Evolutionary conservation across 64 coral and sea anemone genomes (phyloP).

Genomic region (Actinia equina): DNA sequence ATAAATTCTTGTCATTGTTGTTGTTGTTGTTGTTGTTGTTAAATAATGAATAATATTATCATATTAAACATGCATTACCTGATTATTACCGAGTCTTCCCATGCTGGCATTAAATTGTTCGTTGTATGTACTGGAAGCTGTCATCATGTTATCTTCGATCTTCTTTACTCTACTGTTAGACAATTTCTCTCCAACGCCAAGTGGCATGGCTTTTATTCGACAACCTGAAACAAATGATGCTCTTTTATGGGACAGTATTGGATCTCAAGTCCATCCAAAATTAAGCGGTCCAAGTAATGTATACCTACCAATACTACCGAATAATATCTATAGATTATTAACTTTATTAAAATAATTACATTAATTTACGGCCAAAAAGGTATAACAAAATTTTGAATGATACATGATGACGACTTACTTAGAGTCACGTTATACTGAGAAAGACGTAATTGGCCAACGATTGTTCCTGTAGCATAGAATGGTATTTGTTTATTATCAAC

Average conservation of each 20-base stretch:
- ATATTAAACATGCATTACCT: not conserved
- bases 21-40: too few relatives aligned
- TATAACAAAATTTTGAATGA: too few relatives aligned
- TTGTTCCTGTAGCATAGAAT: not conserved
- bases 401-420: not conserved
- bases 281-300: too few relatives aligned
- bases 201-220: not conserved
- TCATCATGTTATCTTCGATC: not conserved
- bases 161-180: not conserved
- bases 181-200: not conserved
- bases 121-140: conserved; percentile 10
- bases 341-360: too few relatives aligned
- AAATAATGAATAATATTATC: not conserved
- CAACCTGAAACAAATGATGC: not conserved
- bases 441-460: not conserved
- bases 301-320: too few relatives aligned
- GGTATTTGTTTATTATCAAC: not conserved
- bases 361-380: too few relatives aligned
- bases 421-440: conserved; percentile 4
- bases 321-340: too few relatives aligned
- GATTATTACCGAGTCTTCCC: conserved; percentile 1
- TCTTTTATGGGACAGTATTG: not conserved
- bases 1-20: too few relatives aligned
- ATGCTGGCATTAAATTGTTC: not conserved
- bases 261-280: too few relatives aligned